These are phyloP conservation scores for Cyphomyrmex costatus DNA, from an alignment of 1,140 invertebrate genomes.

Conservation along the genomic window DNA sequence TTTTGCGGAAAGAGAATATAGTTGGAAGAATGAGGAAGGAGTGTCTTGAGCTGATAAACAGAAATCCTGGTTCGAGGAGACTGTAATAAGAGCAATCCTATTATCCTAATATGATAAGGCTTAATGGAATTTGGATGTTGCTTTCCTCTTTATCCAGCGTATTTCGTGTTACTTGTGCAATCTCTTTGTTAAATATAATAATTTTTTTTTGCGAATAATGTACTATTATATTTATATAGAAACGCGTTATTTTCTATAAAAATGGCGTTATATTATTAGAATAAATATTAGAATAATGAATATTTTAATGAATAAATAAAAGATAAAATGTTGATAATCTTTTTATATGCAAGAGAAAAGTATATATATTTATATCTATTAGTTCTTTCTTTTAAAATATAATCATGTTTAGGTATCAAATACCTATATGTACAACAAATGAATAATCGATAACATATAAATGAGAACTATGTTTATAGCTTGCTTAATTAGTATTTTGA, in stretches of 20 bases:
- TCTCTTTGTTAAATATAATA: background rate
- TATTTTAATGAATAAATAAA: background rate
- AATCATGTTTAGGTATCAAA: background rate
- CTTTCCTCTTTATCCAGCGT: slow-evolving; percentile 20
- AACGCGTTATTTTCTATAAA: background rate
- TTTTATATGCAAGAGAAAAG: background rate
- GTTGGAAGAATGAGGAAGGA: slow-evolving; percentile 68
- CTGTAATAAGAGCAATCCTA: slow-evolving; percentile 78
- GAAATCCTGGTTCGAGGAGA: slow-evolving; percentile 74
- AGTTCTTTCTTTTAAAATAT: background rate
- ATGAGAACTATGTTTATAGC: background rate
- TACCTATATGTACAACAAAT: too few relatives aligned
- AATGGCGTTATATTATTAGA: background rate
- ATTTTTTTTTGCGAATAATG: background rate
- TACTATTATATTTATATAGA: background rate
- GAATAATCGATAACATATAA: slow-evolving; percentile 1
- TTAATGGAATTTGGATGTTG: slow-evolving; percentile 70
- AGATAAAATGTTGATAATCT: background rate
- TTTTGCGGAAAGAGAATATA: slow-evolving; percentile 27
- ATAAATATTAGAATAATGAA: background rate
- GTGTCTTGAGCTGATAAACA: slow-evolving; percentile 80
- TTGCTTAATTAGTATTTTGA: slow-evolving; percentile 25
- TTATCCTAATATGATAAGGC: slow-evolving; percentile 76
- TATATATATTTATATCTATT: background rate
- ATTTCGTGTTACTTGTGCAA: slow-evolving; percentile 2